phyloP scores from a whole-genome alignment of 2,113 vertebrate genomes.

The Girardinichthys multiradiatus region DNA sequence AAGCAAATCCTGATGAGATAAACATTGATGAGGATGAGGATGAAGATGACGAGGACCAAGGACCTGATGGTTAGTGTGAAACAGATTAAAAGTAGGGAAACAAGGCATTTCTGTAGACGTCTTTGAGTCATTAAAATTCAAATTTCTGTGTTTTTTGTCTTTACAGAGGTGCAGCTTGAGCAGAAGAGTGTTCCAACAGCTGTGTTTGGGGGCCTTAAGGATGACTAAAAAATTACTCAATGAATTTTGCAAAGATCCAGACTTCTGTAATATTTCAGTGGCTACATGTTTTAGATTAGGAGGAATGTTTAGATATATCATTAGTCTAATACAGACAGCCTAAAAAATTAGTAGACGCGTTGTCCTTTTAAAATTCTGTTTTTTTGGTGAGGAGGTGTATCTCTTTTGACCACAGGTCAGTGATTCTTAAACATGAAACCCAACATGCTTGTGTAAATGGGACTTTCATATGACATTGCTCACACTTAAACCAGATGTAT shows the following conservation, averaged over 20 bases:
- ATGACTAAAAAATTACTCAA: slow-evolving; percentile 77
- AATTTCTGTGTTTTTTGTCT: neutral
- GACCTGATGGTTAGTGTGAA: slow-evolving; percentile 85
- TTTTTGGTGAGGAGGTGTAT: neutral
- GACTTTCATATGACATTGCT: slow-evolving; percentile 9
- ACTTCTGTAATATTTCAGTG: slow-evolving; percentile 12
- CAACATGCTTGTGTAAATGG: neutral
- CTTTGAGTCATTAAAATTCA: neutral
- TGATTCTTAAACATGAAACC: slow-evolving; percentile 29
- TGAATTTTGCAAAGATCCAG: neutral
- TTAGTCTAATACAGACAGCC: slow-evolving; percentile 1
- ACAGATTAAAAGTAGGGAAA: neutral
- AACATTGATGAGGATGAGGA: slow-evolving; percentile 86
- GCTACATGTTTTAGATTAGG: slow-evolving; percentile 9
- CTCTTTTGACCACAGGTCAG: slow-evolving; percentile 62
- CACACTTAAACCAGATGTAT: neutral
- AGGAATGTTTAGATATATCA: slow-evolving; percentile 12
- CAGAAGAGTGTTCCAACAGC: slow-evolving; percentile 89
- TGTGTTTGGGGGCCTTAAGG: slow-evolving; percentile 91
- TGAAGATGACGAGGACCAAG: slow-evolving; percentile 82
- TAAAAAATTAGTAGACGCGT: neutral
- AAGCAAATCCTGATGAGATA: slow-evolving; percentile 92
- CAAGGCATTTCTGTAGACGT: neutral
- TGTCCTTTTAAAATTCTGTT: slow-evolving; percentile 10
- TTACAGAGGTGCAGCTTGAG: slow-evolving; percentile 89